Base-by-base conservation (phyloP, 2,888 invertebrate species). In the Athetis lepigone region DNA sequence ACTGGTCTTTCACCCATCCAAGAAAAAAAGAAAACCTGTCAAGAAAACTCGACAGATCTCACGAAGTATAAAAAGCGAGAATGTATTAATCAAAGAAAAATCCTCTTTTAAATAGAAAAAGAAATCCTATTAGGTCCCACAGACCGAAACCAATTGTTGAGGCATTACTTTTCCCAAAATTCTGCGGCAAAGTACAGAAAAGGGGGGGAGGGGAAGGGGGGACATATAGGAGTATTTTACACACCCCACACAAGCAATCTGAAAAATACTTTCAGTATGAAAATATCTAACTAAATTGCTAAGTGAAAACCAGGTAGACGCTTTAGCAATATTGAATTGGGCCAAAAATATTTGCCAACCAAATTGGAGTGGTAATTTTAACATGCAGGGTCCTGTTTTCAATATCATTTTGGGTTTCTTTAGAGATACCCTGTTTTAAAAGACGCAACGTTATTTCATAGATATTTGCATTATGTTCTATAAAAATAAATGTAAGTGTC, bases 301-400 rank as follows among this genome's bases (percentile, higher is more conserved):
- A 59, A 67, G 42, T 66, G 67, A 71, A 65, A 64, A 60, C 49
- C 47, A 58, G 59, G 66, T 62, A 69, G 43, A 62, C 46, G 51
- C 54, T 65, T 61, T 16, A 39, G 19, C 21, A 13, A 43, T 63
- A 68, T 66, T 66, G 58, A 71, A 74, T 62, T 55, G 56, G 23
- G 19, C 33, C 33, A 50, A 65, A 70, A 60, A 59, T 67, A 69
- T 62, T 68, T 65, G 47, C 59, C 39, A 37, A 55, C 63, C 49
- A 62, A 75, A 72, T 75, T 79, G 62, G 29, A 37, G 42, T 37
- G 50, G 46, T 72, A 65, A 64, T 66, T 71, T 65, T 55, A 56
- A 58, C 33, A 59, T 46, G 16, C 25, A 43, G 21, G 42, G 16
- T 49, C 1, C 16, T 19, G 13, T 56, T 73, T 45, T 50, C 18